A percentile compares a stretch with the other conserved stretches of the same genome.
Conservation (phyloP, 2,113 vertebrate species). For the Syngnathoides biaculeatus region DNA sequence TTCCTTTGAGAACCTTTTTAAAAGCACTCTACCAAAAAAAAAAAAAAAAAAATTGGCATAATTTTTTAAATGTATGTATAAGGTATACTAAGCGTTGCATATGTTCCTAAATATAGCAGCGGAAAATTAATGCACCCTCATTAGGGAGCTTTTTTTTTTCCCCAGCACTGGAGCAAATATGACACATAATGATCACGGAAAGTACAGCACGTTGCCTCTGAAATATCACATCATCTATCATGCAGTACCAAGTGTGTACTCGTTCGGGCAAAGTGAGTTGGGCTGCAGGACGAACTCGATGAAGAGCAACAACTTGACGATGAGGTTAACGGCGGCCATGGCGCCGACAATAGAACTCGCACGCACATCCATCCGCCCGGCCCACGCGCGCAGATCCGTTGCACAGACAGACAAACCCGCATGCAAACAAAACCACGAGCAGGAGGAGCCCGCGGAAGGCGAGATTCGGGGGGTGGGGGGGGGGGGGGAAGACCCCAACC, state of each 20-base stretch:
- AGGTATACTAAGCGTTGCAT: background rate
- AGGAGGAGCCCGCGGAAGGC: background rate
- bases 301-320: background rate
- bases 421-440: background rate
- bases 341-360: background rate
- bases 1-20: too few species aligned
- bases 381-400: slow-evolving; percentile 1
- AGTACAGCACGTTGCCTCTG: background rate
- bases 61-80: background rate
- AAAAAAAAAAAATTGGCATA: background rate
- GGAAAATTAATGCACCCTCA: background rate
- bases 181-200: background rate
- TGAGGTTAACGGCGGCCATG: background rate
- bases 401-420: slow-evolving; percentile 4
- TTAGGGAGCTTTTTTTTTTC: background rate
- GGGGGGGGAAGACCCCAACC: too few species aligned
- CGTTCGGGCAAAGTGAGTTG: background rate
- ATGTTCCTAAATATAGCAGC: background rate
- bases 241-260: background rate
- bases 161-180: background rate
- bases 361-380: background rate
- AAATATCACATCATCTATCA: background rate
- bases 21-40: too few species aligned
- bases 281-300: background rate
- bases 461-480: too few species aligned